Percentiles rank a stretch among this genome's conserved stretches.
Evolutionary conservation across 2,797 vertebrate genomes (phyloP).

Genomic region (Phataginus tetradactyla): DNA sequence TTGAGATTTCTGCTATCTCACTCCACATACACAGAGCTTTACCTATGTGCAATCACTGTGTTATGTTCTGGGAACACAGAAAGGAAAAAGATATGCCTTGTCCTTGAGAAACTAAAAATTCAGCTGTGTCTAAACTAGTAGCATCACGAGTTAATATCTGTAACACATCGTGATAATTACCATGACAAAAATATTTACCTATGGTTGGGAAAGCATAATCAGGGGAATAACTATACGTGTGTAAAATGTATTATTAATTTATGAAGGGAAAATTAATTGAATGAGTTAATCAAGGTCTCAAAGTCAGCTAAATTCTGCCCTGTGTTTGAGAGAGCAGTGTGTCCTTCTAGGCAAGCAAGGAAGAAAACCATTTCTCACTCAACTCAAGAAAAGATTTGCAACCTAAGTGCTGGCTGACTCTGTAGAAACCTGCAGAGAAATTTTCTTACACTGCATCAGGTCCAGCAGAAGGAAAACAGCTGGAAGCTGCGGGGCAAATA

Average conservation of each 20-base stretch:
- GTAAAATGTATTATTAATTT: constrained; percentile 12
- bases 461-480: constrained; percentile 77
- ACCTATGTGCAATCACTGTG: neutral
- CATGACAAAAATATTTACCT: constrained; percentile 36
- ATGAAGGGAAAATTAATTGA: constrained; percentile 31
- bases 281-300: constrained; percentile 24
- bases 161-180: neutral
- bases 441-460: constrained; percentile 46
- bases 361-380: constrained; percentile 44
- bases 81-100: neutral
- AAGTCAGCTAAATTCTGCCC: constrained; percentile 40
- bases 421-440: constrained; percentile 66
- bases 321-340: neutral
- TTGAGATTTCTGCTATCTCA: neutral
- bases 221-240: neutral
- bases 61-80: neutral
- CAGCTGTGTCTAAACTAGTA: neutral
- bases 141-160: neutral
- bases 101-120: constrained; percentile 27
- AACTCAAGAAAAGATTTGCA: constrained; percentile 47
- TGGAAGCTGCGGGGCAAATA: constrained; percentile 51
- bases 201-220: neutral
- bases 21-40: neutral
- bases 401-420: constrained; percentile 39
- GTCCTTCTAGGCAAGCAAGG: constrained; percentile 26